phyloP scores from a whole-genome alignment of 1,140 invertebrate genomes.

The Stegodyphus dumicola region DNA sequence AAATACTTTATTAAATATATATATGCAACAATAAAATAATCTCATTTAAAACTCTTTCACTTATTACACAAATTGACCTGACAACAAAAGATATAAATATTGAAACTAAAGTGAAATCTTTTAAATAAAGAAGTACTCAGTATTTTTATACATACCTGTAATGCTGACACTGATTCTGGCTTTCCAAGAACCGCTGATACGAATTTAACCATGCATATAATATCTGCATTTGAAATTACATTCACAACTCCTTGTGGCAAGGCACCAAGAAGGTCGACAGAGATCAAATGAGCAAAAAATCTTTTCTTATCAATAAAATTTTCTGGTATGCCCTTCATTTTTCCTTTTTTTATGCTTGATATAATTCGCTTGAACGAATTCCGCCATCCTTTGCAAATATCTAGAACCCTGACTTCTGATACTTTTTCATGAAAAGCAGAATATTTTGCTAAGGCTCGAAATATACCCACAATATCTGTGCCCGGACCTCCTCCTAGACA shows the following conservation, averaged over 20 bases:
- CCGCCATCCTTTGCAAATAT: conserved; percentile 35
- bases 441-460: conserved; percentile 3
- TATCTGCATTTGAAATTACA: conserved; percentile 26
- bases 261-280: conserved; percentile 1
- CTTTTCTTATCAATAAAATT: not conserved
- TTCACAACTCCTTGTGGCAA: not conserved
- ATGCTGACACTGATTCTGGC: not conserved
- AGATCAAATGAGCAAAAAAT: conserved; percentile 4
- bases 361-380: conserved; percentile 25
- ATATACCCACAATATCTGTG: conserved; percentile 37
- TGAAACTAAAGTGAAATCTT: no score
- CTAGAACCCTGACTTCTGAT: conserved; percentile 13
- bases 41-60: no score
- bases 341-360: not conserved
- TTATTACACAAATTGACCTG: no score
- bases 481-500: conserved; percentile 35
- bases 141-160: conserved; percentile 38
- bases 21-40: no score
- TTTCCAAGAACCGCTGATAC: conserved; percentile 20
- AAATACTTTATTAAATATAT: no score
- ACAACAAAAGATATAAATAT: no score
- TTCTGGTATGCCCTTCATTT: conserved; percentile 8
- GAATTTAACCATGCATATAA: conserved; percentile 43
- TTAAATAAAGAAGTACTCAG: no score
- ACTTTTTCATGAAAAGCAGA: conserved; percentile 8